A percentile compares a stretch with the other conserved stretches of the same genome.
Conservation (phyloP, 2,797 vertebrate genomes). For the Distichodus sexfasciatus region DNA sequence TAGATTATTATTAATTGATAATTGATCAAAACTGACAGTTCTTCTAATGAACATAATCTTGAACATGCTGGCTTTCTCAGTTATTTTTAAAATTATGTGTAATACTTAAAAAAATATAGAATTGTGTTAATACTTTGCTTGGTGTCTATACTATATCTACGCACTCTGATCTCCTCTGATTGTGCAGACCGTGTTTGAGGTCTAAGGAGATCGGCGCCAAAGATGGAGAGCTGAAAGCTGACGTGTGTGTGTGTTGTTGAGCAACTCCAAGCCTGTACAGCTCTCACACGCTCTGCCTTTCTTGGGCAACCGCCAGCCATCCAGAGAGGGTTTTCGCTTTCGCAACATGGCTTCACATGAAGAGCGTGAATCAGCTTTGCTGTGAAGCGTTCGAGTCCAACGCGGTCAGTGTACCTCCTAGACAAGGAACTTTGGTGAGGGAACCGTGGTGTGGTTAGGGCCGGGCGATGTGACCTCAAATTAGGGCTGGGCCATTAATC, state of each 20-base stretch:
- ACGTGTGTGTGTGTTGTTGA: slow-evolving; percentile 31
- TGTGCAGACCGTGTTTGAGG: neutral
- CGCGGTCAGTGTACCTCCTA: no score
- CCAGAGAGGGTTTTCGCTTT: slow-evolving; percentile 15
- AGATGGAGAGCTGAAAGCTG: neutral
- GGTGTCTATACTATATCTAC: neutral
- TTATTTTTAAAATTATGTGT: no score
- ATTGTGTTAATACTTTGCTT: neutral
- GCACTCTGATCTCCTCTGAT: neutral
- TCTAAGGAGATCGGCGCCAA: neutral
- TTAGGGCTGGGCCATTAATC: no score
- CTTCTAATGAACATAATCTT: no score
- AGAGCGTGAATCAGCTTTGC: neutral
- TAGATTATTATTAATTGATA: no score
- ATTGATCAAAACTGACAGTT: no score
- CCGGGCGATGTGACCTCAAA: no score
- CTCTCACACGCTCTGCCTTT: slow-evolving; percentile 31
- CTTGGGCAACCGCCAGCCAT: neutral
- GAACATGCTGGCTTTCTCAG: no score
- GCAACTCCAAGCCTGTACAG: slow-evolving; percentile 45
- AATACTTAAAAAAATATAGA: no score
- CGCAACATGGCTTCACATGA: neutral
- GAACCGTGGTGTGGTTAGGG: no score
- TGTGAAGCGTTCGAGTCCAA: neutral
- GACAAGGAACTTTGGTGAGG: no score